Percentiles rank a stretch among this genome's conserved stretches.
phyloP scores from a whole-genome alignment of 2,888 invertebrate genomes.

The Trachelus stipa region DNA sequence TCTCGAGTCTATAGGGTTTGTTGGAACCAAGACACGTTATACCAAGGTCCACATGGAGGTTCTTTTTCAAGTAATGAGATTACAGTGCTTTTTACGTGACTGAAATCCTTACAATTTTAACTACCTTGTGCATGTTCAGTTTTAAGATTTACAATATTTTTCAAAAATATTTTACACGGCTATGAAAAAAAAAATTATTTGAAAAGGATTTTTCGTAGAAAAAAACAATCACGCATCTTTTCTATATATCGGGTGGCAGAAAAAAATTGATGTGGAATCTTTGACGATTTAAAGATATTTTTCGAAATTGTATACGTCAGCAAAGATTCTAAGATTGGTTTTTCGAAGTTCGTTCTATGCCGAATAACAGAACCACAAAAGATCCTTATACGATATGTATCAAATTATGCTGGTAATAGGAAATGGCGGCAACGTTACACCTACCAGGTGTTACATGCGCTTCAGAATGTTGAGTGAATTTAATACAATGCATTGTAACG shows the following conservation, averaged over 20 bases:
- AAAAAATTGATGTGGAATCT: neutral
- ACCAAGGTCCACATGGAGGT: conserved; percentile 38
- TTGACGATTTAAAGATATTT: neutral
- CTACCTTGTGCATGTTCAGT: neutral
- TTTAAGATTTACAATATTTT: neutral
- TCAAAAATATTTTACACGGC: neutral
- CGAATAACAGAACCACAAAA: conserved; percentile 23
- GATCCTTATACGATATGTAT: conserved; percentile 59
- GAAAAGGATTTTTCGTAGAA: neutral
- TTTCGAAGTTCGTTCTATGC: neutral
- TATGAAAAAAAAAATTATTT: neutral
- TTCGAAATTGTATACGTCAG: neutral
- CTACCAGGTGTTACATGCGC: conserved; percentile 62
- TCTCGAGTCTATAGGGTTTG: conserved; percentile 56
- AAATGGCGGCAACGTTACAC: conserved; percentile 66
- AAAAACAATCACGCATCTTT: neutral
- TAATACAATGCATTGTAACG: conserved; percentile 60
- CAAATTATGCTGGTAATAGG: conserved; percentile 66
- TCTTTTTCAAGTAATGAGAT: conserved; percentile 52
- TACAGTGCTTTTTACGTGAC: conserved; percentile 59
- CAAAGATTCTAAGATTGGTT: neutral
- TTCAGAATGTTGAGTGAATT: conserved; percentile 41
- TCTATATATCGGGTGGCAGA: neutral
- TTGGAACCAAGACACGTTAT: conserved; percentile 49
- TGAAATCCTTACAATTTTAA: conserved; percentile 45